Percentiles rank a stretch among this genome's conserved stretches.
phyloP scores from a whole-genome alignment of 2,797 vertebrate species.

The Manis pentadactyla region DNA sequence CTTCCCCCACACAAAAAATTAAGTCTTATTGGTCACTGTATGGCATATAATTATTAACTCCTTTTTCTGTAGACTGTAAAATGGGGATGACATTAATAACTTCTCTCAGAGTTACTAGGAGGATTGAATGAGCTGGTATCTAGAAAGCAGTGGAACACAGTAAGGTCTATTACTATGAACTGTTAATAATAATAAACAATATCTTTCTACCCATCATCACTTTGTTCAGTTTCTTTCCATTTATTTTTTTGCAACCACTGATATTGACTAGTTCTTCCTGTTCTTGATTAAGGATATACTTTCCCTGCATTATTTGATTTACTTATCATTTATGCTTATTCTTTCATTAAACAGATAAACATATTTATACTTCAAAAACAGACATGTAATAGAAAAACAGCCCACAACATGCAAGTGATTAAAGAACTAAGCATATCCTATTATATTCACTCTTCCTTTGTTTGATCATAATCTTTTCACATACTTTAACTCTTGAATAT shows the following conservation, averaged over 20 bases:
- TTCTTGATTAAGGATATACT: not conserved
- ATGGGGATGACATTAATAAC: not conserved
- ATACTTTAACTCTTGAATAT: not conserved
- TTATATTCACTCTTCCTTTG: not conserved
- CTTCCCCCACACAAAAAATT: not conserved
- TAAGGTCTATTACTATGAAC: not conserved
- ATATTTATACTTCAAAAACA: not conserved
- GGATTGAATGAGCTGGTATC: not conserved
- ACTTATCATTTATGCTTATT: not conserved
- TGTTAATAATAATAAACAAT: not conserved
- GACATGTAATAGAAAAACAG: not conserved
- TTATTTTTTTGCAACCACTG: not conserved
- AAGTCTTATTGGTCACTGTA: not conserved
- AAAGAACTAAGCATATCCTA: not conserved
- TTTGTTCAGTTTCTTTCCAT: not conserved
- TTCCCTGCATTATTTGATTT: not conserved
- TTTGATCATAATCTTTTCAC: not conserved
- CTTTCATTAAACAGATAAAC: not conserved
- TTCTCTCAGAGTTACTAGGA: not conserved
- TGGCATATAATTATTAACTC: not conserved
- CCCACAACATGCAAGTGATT: not conserved
- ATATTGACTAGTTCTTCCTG: not conserved
- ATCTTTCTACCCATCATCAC: not conserved
- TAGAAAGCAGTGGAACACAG: not conserved
- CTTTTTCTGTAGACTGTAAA: not conserved